Percentiles rank a stretch among this genome's conserved stretches.
Conservation (phyloP, 2,797 vertebrate species). For the Phalanger gymnotis region DNA sequence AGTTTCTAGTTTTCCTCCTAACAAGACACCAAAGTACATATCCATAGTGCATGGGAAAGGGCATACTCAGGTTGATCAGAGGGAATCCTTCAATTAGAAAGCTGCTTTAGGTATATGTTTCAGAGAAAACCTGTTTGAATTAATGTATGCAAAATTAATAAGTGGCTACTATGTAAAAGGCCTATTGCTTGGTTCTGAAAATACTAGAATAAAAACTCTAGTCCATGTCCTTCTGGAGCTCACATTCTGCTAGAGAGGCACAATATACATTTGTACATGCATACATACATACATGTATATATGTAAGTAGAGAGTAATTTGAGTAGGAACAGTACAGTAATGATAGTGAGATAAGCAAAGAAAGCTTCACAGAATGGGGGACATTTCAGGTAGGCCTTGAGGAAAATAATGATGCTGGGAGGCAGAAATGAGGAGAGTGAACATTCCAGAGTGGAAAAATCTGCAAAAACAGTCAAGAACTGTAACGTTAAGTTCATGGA, state of each 20-base stretch:
- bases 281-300: no score
- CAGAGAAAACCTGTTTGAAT: neutral
- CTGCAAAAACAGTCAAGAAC: neutral
- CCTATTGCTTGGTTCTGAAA: neutral
- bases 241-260: neutral
- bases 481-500: neutral
- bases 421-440: neutral
- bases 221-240: neutral
- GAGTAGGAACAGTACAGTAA: neutral
- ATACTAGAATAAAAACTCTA: neutral
- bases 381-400: neutral
- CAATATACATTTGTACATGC: neutral
- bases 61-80: no score
- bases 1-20: neutral
- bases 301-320: no score
- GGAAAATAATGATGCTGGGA: neutral
- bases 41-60: neutral
- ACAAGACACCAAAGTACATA: neutral
- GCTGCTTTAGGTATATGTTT: neutral
- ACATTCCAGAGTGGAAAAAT: neutral
- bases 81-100: neutral
- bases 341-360: neutral
- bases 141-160: neutral
- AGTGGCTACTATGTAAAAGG: neutral
- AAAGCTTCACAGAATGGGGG: neutral